Base-by-base conservation (phyloP, 2,113 vertebrate genomes). In the Pollimyrus isidori region DNA sequence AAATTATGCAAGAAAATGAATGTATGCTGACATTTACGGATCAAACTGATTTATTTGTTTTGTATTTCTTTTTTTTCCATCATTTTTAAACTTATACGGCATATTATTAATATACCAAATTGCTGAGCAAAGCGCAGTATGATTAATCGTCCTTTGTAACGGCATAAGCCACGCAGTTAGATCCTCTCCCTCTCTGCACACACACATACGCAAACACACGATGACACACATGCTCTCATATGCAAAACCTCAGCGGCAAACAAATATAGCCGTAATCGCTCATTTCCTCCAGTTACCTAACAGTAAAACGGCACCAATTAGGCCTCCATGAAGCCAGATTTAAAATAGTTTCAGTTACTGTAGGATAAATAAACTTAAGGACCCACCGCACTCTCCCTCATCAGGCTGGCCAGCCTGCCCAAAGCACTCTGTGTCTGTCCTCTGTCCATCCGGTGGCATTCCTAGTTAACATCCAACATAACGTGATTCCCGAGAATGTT, bases 261-360 rank as follows among this genome's bases (percentile, higher is more conserved):
- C 94, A 95, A 95, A 95, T 93, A 95, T 92, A 92, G 91, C 92
- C 92, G 93, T 95, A 95, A 96, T 96, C 95, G 94, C 94, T 95
- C 95, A 96, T 96, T 96, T 96, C 95, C 95, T 94, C 91, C 93
- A 65, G 88, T 96, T 95, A 95, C 94, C 95, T 94, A 96, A 95
- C 94, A 92, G 93, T 96, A 95, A 95, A 96, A 95, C 94, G 91
- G 93, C 92, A 95, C 94, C 95, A 96, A 95, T 96, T 96, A 96
- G 93, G 94, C 92, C 92, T 86, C 92, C 95, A 94, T 95, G 94
- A 95, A 95, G 94, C 93, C 92, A 93, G 95, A 95, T 95, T 95
- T 94, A 95, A 94, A 95, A 95, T 95, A 94, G 91, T 92, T 91
- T 48, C 80, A 92, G 91, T 92, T 91, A 88, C 90, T 89, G 84